A percentile compares a stretch with the other conserved stretches of the same genome.
phyloP scores from a whole-genome alignment of 2,888 invertebrate species.

The Drosophila mulleri region DNA sequence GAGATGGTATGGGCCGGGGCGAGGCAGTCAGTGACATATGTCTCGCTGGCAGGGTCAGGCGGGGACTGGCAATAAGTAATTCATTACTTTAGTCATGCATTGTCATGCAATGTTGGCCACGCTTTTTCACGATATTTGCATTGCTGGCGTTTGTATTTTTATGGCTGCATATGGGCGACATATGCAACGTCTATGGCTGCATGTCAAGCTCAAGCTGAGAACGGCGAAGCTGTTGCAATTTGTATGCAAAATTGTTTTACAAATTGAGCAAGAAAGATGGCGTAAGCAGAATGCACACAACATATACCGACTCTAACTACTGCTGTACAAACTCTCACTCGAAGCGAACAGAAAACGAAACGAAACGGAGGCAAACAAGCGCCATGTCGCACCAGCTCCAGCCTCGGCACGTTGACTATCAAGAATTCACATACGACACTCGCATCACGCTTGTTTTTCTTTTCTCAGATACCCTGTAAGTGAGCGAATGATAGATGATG shows the following conservation, averaged over 20 bases:
- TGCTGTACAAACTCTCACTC: constrained; percentile 24
- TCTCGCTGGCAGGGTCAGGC: constrained; percentile 39
- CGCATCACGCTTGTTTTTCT: constrained; percentile 34
- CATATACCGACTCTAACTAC: constrained; percentile 24
- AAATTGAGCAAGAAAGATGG: constrained; percentile 80
- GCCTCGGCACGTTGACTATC: constrained; percentile 58
- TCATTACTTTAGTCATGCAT: constrained; percentile 80
- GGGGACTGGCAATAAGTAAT: constrained; percentile 69
- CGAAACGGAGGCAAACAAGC: constrained; percentile 53
- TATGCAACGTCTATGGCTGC: constrained; percentile 52
- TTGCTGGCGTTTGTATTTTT: constrained; percentile 68
- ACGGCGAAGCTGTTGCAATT: constrained; percentile 74
- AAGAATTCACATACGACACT: constrained; percentile 57
- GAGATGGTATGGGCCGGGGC: no score
- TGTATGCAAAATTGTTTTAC: constrained; percentile 80
- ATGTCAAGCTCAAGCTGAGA: constrained; percentile 55
- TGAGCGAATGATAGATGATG: neutral
- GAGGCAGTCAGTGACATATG: no score
- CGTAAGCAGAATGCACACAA: constrained; percentile 67
- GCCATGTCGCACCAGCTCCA: constrained; percentile 48
- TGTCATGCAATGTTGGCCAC: constrained; percentile 75
- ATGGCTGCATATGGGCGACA: constrained; percentile 47
- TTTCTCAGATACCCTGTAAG: constrained; percentile 18
- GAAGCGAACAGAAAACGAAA: constrained; percentile 9
- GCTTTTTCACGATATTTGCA: constrained; percentile 65